Base-by-base conservation (phyloP, 1,140 invertebrate species). In the Heliothis subflexa region DNA sequence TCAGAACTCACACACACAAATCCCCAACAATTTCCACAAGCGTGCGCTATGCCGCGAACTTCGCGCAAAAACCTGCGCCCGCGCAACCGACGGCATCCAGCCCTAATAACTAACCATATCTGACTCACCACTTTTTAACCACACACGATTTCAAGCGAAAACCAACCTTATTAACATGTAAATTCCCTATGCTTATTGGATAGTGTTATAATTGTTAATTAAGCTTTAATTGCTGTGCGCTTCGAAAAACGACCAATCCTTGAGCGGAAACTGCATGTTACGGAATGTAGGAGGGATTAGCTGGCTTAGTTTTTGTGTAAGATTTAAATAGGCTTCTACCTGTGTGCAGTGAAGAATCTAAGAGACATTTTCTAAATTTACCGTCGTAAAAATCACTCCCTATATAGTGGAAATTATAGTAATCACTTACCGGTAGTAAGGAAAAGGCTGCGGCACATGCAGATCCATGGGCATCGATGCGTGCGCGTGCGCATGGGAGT, bases 381-480 rank as follows among this genome's bases (percentile, higher is more conserved):
- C 33, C 33, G 5, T 40, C 33, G 33, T 40, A 9, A 9, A 55
- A 55, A 55, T 10, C 10, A 9, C 21, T 21, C 18, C 18, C 7
- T 25, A 59, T 5, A 28, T 13, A 59, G 11, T 2, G 2, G 1
- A 14, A 59, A 68, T 9, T 5, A 25, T 18, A 18, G 28, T 54
- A 40, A 64, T 59, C 54, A 88, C 86, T 95, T 91, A 98, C 97
- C 97, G 97, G 93, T 98, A 98, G 93, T 98, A 98, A 61, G 97
- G 97, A 90, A 98, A 98, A 75, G 97, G 97, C 89, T 98, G 97
- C 12, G 97, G 97, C 88, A 98, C 97, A 94, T 98, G 97, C 73
- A 98, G 95, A 91, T 98, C 97, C 96, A 97, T 97, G 10, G 96
- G 95, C 82, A 96, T 95, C 66, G 96, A 94, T 13, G 91, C 91